Percentiles rank a stretch among this genome's conserved stretches.
These are phyloP conservation scores for Scyliorhinus canicula DNA, from an alignment of 2,797 vertebrate genomes.

Conservation along the genomic window DNA sequence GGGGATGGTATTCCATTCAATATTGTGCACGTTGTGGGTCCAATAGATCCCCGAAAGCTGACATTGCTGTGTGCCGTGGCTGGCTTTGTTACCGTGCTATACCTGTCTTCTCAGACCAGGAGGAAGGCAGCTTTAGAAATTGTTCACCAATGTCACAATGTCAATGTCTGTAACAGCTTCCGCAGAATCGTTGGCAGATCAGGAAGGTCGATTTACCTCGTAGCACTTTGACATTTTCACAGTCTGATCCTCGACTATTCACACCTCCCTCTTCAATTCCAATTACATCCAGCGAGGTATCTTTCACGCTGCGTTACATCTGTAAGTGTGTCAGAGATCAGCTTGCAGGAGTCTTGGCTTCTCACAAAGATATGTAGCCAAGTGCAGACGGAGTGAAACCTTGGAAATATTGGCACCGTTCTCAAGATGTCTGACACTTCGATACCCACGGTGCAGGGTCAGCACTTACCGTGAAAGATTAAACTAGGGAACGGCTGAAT, in stretches of 20 bases:
- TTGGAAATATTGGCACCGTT: no score
- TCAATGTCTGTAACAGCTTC: no score
- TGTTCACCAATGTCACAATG: no score
- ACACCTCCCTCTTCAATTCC: neutral
- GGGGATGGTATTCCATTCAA: neutral
- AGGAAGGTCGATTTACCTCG: neutral
- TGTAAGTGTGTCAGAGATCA: neutral
- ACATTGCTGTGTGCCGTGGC: constrained; percentile 43
- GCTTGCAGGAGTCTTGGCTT: neutral
- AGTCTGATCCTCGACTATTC: neutral
- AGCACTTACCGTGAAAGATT: no score
- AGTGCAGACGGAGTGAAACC: no score
- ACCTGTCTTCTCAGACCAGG: constrained; percentile 59
- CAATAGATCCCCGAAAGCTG: constrained; percentile 41
- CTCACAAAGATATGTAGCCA: neutral
- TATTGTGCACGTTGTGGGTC: no score
- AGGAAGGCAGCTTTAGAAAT: no score
- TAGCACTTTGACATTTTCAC: neutral
- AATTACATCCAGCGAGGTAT: neutral
- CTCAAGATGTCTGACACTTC: no score
- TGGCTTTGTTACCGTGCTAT: constrained; percentile 47
- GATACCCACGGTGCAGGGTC: no score
- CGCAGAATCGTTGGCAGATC: no score
- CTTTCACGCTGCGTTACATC: neutral
- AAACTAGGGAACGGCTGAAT: no score